Evolutionary conservation across 2,113 vertebrate genomes (phyloP), one percentile per base, ranked within the genome.

Genomic region (Anguilla rostrata): DNA sequence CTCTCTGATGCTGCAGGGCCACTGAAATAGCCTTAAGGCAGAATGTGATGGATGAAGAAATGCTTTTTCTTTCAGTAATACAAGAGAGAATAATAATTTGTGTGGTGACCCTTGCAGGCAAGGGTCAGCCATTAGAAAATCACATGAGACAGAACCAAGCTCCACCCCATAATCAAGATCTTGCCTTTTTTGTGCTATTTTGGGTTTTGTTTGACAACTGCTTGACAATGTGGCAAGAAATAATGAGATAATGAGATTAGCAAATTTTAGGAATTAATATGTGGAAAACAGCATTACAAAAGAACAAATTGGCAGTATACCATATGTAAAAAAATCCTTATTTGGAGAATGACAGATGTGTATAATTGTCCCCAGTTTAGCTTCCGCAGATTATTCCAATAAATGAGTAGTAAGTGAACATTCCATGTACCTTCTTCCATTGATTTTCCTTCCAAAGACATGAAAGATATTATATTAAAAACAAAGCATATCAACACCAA

Each of bases 71-170:
- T 60, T 60, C 46, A 39, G 60, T 83, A 60, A 60, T 53, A 26
- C 3, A 14, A 56, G 39, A 34, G 49, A 57, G 3, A 83, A 83
- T 60, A 83, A 83, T 83, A 83, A 83, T 83, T 57, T 34, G 82
- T 83, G 82, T 46, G 46, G 14, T 83, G 82, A 83, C 82, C 49
- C 53, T 83, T 60, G n/a, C 49, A 60, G 34, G 3, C 46, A 16
- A 83, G n/a, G 82, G 53, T 57, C 49, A 83, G 49, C 82, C 78
- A 40, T 80, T 5, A 18, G 34, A 66, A 66, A 66, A 66, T 66
- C 60, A 26, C 60, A 60, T 60, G 60, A 66, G 60, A 66, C 60
- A 66, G 60, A 66, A 20, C 22, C 60, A 66, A 66, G 60, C 60
- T 26, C 60, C 20, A 26, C 60, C 60, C 60, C 60, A 20, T 66